phyloP scores from a whole-genome alignment of 2,797 vertebrate genomes.

The Sebastiscus tertius region DNA sequence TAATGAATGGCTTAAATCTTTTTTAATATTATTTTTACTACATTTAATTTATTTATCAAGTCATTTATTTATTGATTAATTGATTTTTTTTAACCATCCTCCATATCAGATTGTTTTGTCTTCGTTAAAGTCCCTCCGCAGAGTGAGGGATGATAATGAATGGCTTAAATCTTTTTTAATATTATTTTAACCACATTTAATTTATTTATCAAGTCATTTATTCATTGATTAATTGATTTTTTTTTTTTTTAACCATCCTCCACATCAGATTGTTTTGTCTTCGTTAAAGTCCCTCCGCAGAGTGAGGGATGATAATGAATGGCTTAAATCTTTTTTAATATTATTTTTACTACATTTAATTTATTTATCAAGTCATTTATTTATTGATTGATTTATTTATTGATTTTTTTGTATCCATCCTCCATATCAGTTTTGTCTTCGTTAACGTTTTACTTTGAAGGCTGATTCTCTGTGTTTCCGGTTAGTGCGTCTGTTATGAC shows the following conservation, averaged over 20 bases:
- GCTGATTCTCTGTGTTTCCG: not conserved
- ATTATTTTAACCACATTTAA: too few relatives aligned
- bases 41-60: not conserved
- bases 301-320: too few relatives aligned
- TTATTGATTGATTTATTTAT: not conserved
- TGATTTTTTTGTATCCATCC: too few relatives aligned
- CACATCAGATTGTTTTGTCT: not conserved
- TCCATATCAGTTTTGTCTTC: not conserved
- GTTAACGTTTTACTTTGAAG: conserved; percentile 20
- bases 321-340: too few relatives aligned
- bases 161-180: too few relatives aligned
- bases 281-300: not conserved
- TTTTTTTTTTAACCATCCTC: too few relatives aligned
- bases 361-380: not conserved
- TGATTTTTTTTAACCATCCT: too few relatives aligned
- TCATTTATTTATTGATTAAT: not conserved
- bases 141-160: too few relatives aligned
- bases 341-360: not conserved
- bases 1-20: too few relatives aligned
- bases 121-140: too few relatives aligned
- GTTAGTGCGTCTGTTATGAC: accelerated
- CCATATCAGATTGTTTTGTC: not conserved
- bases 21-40: too few relatives aligned
- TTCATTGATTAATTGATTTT: too few relatives aligned
- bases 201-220: not conserved